These are phyloP conservation scores for Nettapus auritus DNA, from an alignment of 2,113 vertebrate species.

Conservation along the genomic window DNA sequence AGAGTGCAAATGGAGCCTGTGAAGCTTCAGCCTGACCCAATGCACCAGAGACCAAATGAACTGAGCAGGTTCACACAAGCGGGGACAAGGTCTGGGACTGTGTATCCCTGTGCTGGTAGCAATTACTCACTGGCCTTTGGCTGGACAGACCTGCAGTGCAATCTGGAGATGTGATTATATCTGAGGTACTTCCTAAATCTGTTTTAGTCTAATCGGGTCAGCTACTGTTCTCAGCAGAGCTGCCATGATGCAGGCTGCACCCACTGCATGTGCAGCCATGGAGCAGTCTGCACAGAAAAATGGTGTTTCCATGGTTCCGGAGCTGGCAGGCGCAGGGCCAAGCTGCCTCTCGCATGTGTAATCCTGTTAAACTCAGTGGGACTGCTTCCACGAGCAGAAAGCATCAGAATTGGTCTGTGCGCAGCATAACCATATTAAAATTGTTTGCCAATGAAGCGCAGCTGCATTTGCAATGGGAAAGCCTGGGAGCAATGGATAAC, in stretches of 20 bases:
- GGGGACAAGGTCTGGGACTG: background rate
- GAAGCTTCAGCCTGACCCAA: background rate
- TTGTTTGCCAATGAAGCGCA: background rate
- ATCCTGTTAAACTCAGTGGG: background rate
- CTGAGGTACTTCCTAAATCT: background rate
- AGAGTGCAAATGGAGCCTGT: background rate
- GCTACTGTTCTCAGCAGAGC: background rate
- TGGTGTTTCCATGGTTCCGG: background rate
- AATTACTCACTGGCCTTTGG: background rate
- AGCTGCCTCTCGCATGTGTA: background rate
- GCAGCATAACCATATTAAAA: accelerated
- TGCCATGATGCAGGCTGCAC: background rate
- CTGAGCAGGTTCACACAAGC: background rate
- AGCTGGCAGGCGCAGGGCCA: background rate
- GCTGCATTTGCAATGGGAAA: background rate
- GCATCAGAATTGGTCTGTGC: background rate
- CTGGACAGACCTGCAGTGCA: background rate
- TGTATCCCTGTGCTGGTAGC: background rate
- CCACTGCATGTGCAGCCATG: accelerated
- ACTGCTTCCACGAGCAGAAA: accelerated
- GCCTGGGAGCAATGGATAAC: background rate
- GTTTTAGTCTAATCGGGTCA: background rate
- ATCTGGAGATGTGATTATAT: accelerated
- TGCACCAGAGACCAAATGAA: accelerated
- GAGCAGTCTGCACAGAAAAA: background rate